Base-by-base conservation (phyloP, 2,113 vertebrate genomes). In the Poeciliopsis prolifica region DNA sequence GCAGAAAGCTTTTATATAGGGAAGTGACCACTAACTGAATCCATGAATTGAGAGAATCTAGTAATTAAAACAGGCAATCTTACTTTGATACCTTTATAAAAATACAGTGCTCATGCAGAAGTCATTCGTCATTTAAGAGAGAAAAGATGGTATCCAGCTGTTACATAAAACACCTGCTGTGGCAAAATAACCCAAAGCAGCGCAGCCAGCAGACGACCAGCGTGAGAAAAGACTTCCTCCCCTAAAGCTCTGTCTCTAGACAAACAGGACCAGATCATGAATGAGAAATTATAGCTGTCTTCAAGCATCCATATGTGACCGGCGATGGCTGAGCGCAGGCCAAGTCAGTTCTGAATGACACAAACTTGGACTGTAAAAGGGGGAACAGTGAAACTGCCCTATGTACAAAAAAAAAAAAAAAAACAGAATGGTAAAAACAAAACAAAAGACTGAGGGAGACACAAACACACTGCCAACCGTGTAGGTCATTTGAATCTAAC, bases 321-420 rank as follows among this genome's bases (percentile, higher is more conserved):
- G 70, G 60, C 65, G 62, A 70, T 61, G 61, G 73, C 70, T 44
- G 72, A 54, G 82, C 77, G 78, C 64, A 51, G 61, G 61, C 65
- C 67, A 22, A 62, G 51, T 60, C 63, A 44, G 77, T 81, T 91
- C 87, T 89, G 78, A 88, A 90, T 54, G 17, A 77, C 62, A 64
- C 75, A 78, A 22, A 33, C 82, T 83, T 82, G 77, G 72, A 91
- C 80, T 54, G 79, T 58, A 80, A 70, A 69, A 70, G 77, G 81
- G 80, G 81, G 74, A 80, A 82, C 48, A 77, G 81, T 86, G 73
- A 81, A 87, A 89, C 80, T 87, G 86, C 35, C 35, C 65, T 79
- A 79, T 74, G 79, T 71, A 74, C 61, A 31, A 51, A 67, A 51
- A 35, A 69, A 63, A 44, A 5, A 17, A 48, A 44, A 5, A 17